phyloP scores from a whole-genome alignment of 2,888 invertebrate species.

The Cremastinae sp. region DNA sequence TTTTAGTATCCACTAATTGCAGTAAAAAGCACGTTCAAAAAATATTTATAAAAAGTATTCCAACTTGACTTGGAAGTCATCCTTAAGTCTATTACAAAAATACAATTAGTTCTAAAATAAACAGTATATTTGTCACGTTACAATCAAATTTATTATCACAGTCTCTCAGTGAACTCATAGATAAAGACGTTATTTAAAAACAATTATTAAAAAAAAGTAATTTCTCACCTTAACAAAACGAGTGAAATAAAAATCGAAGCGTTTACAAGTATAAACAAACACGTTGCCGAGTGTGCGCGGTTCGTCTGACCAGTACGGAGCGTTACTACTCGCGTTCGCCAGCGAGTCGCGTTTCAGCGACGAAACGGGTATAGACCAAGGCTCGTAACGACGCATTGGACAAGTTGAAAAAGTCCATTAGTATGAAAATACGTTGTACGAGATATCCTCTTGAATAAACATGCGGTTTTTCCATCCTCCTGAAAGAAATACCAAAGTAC shows the following conservation, averaged over 20 bases:
- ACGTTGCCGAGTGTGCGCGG: not conserved
- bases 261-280: not conserved
- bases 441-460: slow-evolving; percentile 74
- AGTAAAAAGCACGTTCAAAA: too few relatives aligned
- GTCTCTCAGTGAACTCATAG: too few relatives aligned
- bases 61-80: too few relatives aligned
- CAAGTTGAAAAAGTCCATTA: slow-evolving; percentile 76
- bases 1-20: too few relatives aligned
- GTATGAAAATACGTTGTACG: slow-evolving; percentile 75
- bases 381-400: slow-evolving; percentile 37
- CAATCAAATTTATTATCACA: too few relatives aligned
- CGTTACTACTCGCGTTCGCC: slow-evolving; percentile 23
- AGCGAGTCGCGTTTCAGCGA: slow-evolving; percentile 11
- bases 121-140: too few relatives aligned
- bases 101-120: too few relatives aligned
- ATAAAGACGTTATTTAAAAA: too few relatives aligned
- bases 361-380: slow-evolving; percentile 32
- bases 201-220: not conserved
- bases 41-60: too few relatives aligned
- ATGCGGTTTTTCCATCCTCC: slow-evolving; percentile 61
- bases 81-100: too few relatives aligned
- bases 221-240: not conserved
- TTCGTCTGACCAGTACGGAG: slow-evolving; percentile 20
- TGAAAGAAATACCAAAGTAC: slow-evolving; percentile 31
- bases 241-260: not conserved